Evolutionary conservation across 2,113 vertebrate species (phyloP).

Genomic region (Eublepharis macularius): DNA sequence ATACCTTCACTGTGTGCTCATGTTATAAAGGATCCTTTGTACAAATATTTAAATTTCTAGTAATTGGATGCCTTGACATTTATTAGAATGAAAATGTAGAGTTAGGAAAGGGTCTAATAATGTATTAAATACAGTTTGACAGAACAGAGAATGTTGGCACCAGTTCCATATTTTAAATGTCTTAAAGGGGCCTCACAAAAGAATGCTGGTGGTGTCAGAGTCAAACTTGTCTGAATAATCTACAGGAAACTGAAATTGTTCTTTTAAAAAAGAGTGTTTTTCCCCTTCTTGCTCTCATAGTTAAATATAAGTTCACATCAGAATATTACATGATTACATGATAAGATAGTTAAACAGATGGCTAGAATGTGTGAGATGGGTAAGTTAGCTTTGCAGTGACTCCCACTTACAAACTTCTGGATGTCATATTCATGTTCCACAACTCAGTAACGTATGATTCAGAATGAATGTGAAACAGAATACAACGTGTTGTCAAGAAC

Average conservation of each 20-base stretch:
- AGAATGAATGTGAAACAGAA: neutral
- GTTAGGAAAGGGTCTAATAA: slow-evolving; percentile 36
- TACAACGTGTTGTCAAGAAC: neutral
- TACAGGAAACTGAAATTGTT: neutral
- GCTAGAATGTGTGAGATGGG: neutral
- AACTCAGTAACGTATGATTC: neutral
- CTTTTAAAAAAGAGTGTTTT: neutral
- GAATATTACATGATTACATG: neutral
- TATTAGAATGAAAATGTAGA: slow-evolving; percentile 38
- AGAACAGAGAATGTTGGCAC: neutral
- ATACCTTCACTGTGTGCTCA: slow-evolving; percentile 32
- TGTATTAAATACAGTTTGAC: slow-evolving; percentile 32
- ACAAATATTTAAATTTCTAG: slow-evolving; percentile 64
- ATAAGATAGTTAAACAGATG: neutral
- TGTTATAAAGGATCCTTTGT: slow-evolving; percentile 46
- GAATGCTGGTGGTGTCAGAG: neutral
- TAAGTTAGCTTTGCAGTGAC: neutral
- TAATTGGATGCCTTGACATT: slow-evolving; percentile 46
- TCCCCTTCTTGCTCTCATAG: neutral
- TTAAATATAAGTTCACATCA: neutral
- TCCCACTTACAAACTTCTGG: neutral
- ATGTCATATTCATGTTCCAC: too few species aligned
- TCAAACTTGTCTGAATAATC: neutral
- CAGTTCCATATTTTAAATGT: slow-evolving; percentile 12
- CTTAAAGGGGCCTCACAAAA: neutral